Evolutionary conservation across 2,797 vertebrate species (phyloP), one percentile per base, ranked within the genome.

Genomic region (Florisuga fusca): DNA sequence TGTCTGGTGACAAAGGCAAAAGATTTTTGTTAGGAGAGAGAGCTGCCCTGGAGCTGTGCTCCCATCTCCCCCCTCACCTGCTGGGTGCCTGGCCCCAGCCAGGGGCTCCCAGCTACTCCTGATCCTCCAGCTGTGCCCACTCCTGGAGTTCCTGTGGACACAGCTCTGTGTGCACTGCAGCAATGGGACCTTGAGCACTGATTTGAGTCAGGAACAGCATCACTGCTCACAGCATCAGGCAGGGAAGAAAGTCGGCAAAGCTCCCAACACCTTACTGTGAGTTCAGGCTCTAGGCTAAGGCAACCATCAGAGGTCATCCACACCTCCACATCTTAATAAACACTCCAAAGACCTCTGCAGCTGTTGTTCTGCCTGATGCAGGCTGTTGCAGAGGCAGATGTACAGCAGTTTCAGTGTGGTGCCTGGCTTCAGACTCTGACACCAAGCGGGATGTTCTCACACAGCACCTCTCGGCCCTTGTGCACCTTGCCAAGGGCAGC

Each of bases 121-220:
- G 29, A 45, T 9, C 43, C 61, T 62, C 43, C 0, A 1, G 11
- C n/a, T 84, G n/a, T 84, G 69, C 51, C 36, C 51, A 9, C 17
- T 12, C 31, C 10, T 36, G 50, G 33, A 11, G 53, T 23, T 68
- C 45, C 34, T 33, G n/a, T 9, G 53, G 63, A 22, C 6, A 43
- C 72, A 83, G 51, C 68, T 73, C 67, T 20, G n/a, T 9, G 50
- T 68, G 20, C 46, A 22, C 46, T 0, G 6, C 1, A 9, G 29
- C 36, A 34, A n/a, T 0, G 7, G 33, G 58, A 50, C 33, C 29
- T 51, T 2, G 4, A 43, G 41, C 45, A 4, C 57, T 33, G 67
- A 27, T 75, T 0, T 0, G 57, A 1, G 5, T 7, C 59, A n/a
- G 79, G 53, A 74, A 4, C 0, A 1, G 58, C 73, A 41, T 34